Evolutionary conservation across 2,113 vertebrate species (phyloP).

Genomic region (Saguinus midas): DNA sequence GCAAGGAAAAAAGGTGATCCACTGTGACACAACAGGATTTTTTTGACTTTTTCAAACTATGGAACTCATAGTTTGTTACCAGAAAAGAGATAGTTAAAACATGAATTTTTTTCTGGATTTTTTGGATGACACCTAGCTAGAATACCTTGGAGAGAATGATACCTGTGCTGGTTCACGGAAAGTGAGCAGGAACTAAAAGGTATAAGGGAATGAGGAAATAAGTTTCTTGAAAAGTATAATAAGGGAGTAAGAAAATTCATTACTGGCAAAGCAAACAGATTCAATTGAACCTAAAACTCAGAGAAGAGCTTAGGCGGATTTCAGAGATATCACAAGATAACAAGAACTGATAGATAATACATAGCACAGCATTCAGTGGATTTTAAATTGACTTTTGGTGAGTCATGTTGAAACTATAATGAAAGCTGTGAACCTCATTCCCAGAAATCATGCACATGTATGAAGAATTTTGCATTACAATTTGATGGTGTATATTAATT

Average conservation of each 20-base stretch:
- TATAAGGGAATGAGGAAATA: not conserved
- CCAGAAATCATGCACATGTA: not conserved
- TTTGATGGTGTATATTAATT: not conserved
- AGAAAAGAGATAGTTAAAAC: not conserved
- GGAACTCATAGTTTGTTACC: not conserved
- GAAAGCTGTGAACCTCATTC: not conserved
- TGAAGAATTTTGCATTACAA: not conserved
- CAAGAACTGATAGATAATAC: not conserved
- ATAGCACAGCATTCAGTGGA: not conserved
- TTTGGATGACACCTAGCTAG: not conserved
- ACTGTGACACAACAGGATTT: not conserved
- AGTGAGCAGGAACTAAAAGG: not conserved
- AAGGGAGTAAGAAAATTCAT: not conserved
- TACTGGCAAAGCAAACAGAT: not conserved
- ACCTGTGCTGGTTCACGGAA: not conserved
- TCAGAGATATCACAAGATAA: not conserved
- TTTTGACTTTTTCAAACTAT: not conserved
- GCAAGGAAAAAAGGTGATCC: not conserved
- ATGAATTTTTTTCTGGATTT: not conserved
- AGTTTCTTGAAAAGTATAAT: not conserved
- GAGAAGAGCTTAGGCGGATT: not conserved
- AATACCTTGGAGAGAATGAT: not conserved
- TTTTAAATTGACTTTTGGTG: not conserved
- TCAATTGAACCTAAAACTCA: not conserved
- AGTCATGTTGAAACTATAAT: not conserved